Evolutionary conservation across 2,888 invertebrate genomes (phyloP).

Genomic region (Aproaerema taeniolella): DNA sequence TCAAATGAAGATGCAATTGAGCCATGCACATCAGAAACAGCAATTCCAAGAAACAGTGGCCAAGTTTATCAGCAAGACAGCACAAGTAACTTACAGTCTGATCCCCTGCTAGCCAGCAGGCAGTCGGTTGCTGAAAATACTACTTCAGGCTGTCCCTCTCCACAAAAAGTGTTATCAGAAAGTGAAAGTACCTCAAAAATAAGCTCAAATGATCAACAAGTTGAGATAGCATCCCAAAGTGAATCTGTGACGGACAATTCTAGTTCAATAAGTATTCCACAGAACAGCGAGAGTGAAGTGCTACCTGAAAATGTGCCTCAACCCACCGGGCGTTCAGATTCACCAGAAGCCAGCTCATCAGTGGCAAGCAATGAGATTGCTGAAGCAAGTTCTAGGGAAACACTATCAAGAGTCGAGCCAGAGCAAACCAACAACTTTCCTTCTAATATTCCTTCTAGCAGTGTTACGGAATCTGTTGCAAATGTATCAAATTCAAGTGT

Average conservation of each 20-base stretch:
- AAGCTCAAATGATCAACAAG: background rate
- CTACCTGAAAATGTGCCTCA: background rate
- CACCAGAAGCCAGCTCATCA: conserved; percentile 33
- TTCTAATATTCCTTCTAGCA: conserved; percentile 47
- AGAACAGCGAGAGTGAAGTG: too few species aligned
- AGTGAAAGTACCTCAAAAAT: too few species aligned
- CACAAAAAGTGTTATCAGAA: background rate
- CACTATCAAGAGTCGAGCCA: conserved; percentile 13
- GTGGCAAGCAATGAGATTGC: conserved; percentile 23
- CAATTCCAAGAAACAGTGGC: background rate
- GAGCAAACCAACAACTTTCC: conserved; percentile 17
- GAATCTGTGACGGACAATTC: background rate
- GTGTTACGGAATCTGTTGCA: conserved; percentile 43
- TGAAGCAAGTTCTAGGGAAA: conserved; percentile 21
- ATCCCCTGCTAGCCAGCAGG: too few species aligned
- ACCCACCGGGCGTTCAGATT: too few species aligned
- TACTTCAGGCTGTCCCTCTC: too few species aligned
- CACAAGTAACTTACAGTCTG: too few species aligned
- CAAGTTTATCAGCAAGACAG: too few species aligned
- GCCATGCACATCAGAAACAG: background rate
- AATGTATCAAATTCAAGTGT: conserved; percentile 42
- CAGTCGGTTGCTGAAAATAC: too few species aligned
- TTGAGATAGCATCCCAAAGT: background rate
- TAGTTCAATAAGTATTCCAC: background rate
- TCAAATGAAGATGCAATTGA: too few species aligned